These are phyloP conservation scores for Hepsetus odoe DNA, from an alignment of 2,113 vertebrate genomes.

Conservation along the genomic window DNA sequence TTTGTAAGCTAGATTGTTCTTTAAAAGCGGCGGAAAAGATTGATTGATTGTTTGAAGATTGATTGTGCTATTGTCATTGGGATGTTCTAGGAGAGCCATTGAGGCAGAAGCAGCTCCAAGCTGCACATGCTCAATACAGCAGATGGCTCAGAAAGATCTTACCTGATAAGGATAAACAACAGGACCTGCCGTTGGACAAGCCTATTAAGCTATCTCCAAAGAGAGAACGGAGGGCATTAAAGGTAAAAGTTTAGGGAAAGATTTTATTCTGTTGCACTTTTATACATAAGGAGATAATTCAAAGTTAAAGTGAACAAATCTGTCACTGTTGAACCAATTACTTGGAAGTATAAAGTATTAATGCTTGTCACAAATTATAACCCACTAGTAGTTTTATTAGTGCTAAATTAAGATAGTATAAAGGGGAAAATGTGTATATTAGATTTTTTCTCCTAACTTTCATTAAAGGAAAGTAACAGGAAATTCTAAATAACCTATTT, in stretches of 20 bases:
- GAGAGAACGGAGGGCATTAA: constrained; percentile 54
- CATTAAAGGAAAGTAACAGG: too few relatives aligned
- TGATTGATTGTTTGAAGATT: too few relatives aligned
- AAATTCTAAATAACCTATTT: not conserved
- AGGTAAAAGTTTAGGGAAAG: constrained; percentile 52
- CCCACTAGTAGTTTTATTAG: too few relatives aligned
- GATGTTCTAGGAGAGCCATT: constrained; percentile 60
- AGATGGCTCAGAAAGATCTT: constrained; percentile 45
- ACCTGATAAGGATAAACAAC: constrained; percentile 45
- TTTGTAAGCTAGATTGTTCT: too few relatives aligned
- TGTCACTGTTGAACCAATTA: not conserved
- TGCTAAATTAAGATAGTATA: too few relatives aligned
- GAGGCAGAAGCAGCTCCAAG: constrained; percentile 58
- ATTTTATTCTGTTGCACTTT: not conserved
- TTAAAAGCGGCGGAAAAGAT: too few relatives aligned
- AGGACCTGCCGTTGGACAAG: constrained; percentile 64
- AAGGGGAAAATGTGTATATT: not conserved
- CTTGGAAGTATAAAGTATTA: not conserved
- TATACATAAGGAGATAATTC: too few relatives aligned
- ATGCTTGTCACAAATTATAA: too few relatives aligned
- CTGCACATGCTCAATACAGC: constrained; percentile 54
- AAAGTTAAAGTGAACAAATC: too few relatives aligned
- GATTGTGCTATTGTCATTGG: too few relatives aligned
- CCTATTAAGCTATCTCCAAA: constrained; percentile 59
- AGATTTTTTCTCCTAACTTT: too few relatives aligned